Base-by-base conservation (phyloP, 2,888 invertebrate species). In the Drosophila peninsularis region DNA sequence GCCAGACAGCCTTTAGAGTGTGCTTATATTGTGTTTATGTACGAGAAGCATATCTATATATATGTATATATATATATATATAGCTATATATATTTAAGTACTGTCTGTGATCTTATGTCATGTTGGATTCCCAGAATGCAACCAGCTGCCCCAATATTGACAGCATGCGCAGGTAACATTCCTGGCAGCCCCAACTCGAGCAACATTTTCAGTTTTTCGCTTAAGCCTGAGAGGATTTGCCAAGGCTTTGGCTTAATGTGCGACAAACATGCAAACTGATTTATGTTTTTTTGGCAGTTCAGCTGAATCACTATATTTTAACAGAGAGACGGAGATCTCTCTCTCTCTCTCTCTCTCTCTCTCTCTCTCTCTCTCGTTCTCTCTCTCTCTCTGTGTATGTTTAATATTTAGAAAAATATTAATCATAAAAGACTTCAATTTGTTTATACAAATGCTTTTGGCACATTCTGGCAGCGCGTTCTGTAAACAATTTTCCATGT, bases 181-280 rank as follows among this genome's bases (percentile, higher is more conserved):
- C 68, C 30, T 47, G 19, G 32, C 44, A 60, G 11, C 52, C 55
- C 61, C 39, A 54, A 36, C 71, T 75, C 45, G 54, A 47, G 11
- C 30, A 67, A 55, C 50, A 21, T 13, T 50, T 17, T 37, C 2
- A 1, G 30, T 3, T 24, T 53, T 17, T n/a, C 32, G 19, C 55
- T 55, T 45, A 58, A 71, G 37, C 27, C 54, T 62, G 47, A 9
- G 37, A 53, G 55, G 75, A 75, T 70, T 74, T 63, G 67, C 27
- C 67, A 63, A 54, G 34, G 21, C 52, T 62, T 56, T 55, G 52
- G 50, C 62, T 78, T 80, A 82, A 85, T 85, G 67, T 42, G 58
- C 58, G 42, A 71, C 75, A 78, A 71, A 85, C 86, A 85, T 72
- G 85, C 72, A 44, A 71, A 66, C 75, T 82, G 76, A 82, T 82